These are phyloP conservation scores for Melanotaenia maccullochi DNA, from an alignment of 2,797 vertebrate species.

Conservation along the genomic window DNA sequence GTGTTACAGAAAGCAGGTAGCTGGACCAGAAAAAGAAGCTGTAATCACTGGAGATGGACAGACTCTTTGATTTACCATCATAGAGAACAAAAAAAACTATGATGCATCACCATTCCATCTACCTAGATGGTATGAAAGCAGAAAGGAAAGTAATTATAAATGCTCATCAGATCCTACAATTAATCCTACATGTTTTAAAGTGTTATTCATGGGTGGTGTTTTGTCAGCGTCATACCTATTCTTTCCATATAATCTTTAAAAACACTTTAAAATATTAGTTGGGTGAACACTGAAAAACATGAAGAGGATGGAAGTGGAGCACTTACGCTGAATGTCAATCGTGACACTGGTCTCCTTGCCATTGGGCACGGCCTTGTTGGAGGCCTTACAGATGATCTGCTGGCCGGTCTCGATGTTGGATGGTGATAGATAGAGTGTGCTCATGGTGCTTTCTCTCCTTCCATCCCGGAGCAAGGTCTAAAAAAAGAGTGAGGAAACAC, in stretches of 20 bases:
- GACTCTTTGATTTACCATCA: constrained; percentile 61
- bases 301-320: background rate
- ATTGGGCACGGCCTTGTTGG: constrained; percentile 94
- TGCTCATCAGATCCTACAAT: constrained; percentile 61
- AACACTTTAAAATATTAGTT: background rate
- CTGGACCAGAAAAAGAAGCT: constrained; percentile 53
- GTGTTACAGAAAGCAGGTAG: constrained; percentile 59
- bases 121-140: constrained; percentile 41
- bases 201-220: constrained; percentile 37
- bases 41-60: constrained; percentile 65
- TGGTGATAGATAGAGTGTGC: constrained; percentile 92
- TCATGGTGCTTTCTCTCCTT: constrained; percentile 93
- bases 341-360: constrained; percentile 96
- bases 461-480: constrained; percentile 93
- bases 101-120: constrained; percentile 48
- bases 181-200: constrained; percentile 47
- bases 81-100: constrained; percentile 35
- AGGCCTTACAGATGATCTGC: constrained; percentile 92
- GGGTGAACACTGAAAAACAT: background rate
- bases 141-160: constrained; percentile 68
- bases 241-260: background rate
- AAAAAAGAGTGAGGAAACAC: constrained; percentile 13
- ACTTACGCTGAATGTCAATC: constrained; percentile 98
- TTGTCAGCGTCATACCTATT: constrained; percentile 25
- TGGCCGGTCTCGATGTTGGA: constrained; percentile 95